phyloP scores from a whole-genome alignment of 2,113 vertebrate species.

The Merops nubicus region DNA sequence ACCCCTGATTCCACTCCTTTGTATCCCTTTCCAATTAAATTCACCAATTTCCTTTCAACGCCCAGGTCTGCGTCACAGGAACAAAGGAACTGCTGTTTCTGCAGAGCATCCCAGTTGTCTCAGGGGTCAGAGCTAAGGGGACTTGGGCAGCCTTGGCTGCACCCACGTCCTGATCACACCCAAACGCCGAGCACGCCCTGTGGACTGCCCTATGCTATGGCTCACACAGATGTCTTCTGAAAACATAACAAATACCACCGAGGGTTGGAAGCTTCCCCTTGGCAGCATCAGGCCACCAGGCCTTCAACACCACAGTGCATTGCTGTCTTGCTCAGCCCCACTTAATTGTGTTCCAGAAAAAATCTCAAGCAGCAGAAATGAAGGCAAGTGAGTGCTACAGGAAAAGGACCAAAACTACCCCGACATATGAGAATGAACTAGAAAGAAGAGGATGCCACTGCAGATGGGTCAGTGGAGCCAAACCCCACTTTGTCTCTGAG shows the following conservation, averaged over 20 bases:
- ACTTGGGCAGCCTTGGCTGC: not conserved
- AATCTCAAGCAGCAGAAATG: not conserved
- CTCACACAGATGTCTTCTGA: not conserved
- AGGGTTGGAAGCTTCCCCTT: not conserved
- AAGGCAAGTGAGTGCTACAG: not conserved
- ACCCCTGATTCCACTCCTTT: not conserved
- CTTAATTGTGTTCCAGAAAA: not conserved
- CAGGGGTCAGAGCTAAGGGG: not conserved
- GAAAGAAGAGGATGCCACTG: not conserved
- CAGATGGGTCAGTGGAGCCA: not conserved
- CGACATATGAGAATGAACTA: not conserved
- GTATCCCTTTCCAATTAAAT: not conserved
- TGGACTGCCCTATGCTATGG: not conserved
- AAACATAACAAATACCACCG: not conserved
- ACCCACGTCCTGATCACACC: slow-evolving; percentile 36
- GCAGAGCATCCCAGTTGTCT: not conserved
- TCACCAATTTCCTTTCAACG: not conserved
- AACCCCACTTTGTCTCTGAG: no score
- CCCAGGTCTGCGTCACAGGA: not conserved
- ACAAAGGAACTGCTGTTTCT: not conserved
- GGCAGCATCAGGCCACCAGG: not conserved
- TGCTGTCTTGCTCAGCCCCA: not conserved
- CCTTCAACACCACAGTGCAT: not conserved
- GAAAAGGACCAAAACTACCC: no score
- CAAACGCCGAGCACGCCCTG: not conserved